Conservation (phyloP, 2,797 vertebrate genomes). For the Rhinichthys osculus region DNA sequence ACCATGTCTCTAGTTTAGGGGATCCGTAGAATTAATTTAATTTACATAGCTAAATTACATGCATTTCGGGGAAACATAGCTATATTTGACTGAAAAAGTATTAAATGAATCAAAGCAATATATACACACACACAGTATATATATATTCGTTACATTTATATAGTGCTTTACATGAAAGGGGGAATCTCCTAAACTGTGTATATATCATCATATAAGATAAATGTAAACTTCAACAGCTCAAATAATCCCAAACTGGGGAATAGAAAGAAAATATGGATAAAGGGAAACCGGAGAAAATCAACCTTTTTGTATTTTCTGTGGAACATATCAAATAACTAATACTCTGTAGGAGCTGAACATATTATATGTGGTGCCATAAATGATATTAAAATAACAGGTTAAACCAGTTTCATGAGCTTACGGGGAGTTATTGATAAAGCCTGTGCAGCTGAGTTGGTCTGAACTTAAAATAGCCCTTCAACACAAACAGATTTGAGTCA, state of each 20-base stretch:
- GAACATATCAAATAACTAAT: not conserved
- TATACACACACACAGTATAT: no score
- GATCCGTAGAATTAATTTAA: not conserved
- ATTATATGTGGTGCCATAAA: not conserved
- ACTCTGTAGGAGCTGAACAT: not conserved
- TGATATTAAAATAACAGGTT: not conserved
- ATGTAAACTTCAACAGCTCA: no score
- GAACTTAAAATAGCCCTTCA: not conserved
- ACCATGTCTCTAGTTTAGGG: no score
- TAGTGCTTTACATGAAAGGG: no score
- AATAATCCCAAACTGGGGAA: no score
- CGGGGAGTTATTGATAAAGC: not conserved
- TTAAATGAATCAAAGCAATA: no score
- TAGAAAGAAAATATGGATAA: no score
- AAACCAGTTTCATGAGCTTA: not conserved
- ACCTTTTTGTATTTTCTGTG: not conserved
- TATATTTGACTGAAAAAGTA: no score
- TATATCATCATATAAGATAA: no score
- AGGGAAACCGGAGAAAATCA: no score
- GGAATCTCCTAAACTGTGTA: no score
- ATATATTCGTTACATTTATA: no score
- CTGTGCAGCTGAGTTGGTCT: not conserved
- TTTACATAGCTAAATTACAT: not conserved
- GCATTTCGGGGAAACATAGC: not conserved
- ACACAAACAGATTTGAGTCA: not conserved